Evolutionary conservation across 2,888 invertebrate species (phyloP).

Genomic region (Andrena minutula): DNA sequence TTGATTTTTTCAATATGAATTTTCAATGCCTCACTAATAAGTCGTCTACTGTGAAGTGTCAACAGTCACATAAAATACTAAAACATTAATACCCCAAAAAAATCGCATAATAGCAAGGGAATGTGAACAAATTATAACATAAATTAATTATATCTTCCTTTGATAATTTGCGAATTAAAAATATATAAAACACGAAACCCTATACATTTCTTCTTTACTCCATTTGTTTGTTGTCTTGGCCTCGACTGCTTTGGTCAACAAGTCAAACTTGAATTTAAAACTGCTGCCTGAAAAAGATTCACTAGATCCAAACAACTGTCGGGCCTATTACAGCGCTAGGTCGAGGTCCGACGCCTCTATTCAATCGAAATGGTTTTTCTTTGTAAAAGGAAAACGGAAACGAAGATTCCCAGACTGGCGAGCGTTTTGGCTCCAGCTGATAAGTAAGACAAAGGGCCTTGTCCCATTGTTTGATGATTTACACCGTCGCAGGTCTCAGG

Average conservation of each 20-base stretch:
- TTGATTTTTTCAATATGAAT: too few relatives aligned
- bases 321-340: background rate
- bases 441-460: slow-evolving; percentile 43
- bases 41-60: too few relatives aligned
- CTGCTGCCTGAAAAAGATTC: background rate
- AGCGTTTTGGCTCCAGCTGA: slow-evolving; percentile 27
- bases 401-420: slow-evolving; percentile 16
- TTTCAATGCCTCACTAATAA: too few relatives aligned
- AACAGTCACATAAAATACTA: too few relatives aligned
- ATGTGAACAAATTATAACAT: too few relatives aligned
- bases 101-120: too few relatives aligned
- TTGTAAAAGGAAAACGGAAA: slow-evolving; percentile 30
- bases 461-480: slow-evolving; percentile 74
- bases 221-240: too few relatives aligned
- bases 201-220: too few relatives aligned
- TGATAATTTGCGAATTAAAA: too few relatives aligned
- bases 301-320: background rate
- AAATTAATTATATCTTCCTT: too few relatives aligned
- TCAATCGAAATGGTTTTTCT: slow-evolving; percentile 14
- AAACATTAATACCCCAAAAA: too few relatives aligned
- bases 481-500: slow-evolving; percentile 60
- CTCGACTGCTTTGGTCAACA: background rate
- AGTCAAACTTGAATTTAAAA: background rate
- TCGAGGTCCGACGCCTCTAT: background rate
- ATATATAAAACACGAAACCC: too few relatives aligned